Evolutionary conservation across 2,888 invertebrate species (phyloP), one percentile per base, ranked within the genome.

Genomic region (Helicoverpa assulta): DNA sequence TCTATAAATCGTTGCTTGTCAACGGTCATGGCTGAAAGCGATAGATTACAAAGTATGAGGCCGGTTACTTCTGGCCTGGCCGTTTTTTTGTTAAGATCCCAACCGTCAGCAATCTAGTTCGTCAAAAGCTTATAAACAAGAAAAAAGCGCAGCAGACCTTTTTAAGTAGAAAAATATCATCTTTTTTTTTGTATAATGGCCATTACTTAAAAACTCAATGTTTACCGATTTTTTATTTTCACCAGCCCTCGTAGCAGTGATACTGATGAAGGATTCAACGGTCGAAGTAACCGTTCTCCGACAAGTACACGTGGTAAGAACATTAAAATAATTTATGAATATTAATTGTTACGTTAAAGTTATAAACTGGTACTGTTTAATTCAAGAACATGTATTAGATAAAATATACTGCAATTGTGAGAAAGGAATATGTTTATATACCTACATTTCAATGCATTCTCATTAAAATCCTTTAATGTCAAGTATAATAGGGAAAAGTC

Each of bases 181-280:
- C 4, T 4, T 26, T 3, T 26, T 26, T 26, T 26, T 4, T 26
- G 26, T 2, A 26, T 4, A 26, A 4, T 3, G 26, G 3, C 14
- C 14, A 14, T 14, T 10, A 40, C 4, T 14, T 14, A 40, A 10
- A 40, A 40, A 14, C 10, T 6, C 40, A 8, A 14, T 12, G 40
- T 40, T 40, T 10, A 52, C 19, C 21, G n/a, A 21, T 26, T 1
- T 7, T 51, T 68, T 4, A 7, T 52, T 62, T 72, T 50, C 78
- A 84, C 85, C 85, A 96, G 96, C 95, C 93, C 94, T 96, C 92
- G 94, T 95, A 88, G 96, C 94, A 84, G 95, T 96, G 67, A 95
- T 96, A 73, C 85, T 96, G 71, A 95, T 92, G 91, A 95, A 95
- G 83, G 95, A 95, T 79, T 89, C 90, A 29, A 93, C 93, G 16